Base-by-base conservation (phyloP, 2,797 vertebrate species). In the Pseudomugil gertrudae region DNA sequence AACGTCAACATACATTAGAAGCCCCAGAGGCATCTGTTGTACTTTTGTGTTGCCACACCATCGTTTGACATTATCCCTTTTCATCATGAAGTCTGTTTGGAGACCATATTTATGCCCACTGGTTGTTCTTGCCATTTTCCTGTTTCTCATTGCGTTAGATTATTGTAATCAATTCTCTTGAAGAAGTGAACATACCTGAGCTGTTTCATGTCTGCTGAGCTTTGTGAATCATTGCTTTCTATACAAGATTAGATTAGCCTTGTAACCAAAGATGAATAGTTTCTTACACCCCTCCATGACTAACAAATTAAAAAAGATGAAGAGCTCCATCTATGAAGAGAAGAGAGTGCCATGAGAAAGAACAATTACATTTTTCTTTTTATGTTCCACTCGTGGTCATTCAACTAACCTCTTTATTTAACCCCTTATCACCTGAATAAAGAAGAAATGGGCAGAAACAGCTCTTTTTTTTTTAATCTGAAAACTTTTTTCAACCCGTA, bases 371-470 rank as follows among this genome's bases (percentile, higher is more conserved):
- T 89, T 88, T 86, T 57, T 85, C 82, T 83, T 90, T 91, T 86
- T 83, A 89, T 91, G 87, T 90, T 83, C 77, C 71, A 83, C 62
- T 76, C 63, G 67, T 84, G 85, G 87, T 87, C 84, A 88, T 91
- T 92, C 89, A 89, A 70, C 63, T 10, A 21, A 69, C 76, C 59
- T 83, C 84, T 92, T 92, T 93, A 90, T 94, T 91, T 91, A 86
- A 92, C 92, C n/a, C n/a, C n/a, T n/a, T n/a, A n/a, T n/a, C n/a
- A n/a, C n/a, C n/a, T n/a, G n/a, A n/a, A n/a, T n/a, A n/a, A n/a
- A n/a, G n/a, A n/a, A n/a, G n/a, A n/a, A n/a, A n/a, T n/a, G n/a
- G n/a, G n/a, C n/a, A n/a, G n/a, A n/a, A n/a, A n/a, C n/a, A n/a
- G n/a, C n/a, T n/a, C n/a, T n/a, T n/a, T n/a, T n/a, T n/a, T n/a